Percentiles rank a stretch among this genome's conserved stretches.
phyloP scores from a whole-genome alignment of 2,113 vertebrate genomes.

The Girardinichthys multiradiatus region DNA sequence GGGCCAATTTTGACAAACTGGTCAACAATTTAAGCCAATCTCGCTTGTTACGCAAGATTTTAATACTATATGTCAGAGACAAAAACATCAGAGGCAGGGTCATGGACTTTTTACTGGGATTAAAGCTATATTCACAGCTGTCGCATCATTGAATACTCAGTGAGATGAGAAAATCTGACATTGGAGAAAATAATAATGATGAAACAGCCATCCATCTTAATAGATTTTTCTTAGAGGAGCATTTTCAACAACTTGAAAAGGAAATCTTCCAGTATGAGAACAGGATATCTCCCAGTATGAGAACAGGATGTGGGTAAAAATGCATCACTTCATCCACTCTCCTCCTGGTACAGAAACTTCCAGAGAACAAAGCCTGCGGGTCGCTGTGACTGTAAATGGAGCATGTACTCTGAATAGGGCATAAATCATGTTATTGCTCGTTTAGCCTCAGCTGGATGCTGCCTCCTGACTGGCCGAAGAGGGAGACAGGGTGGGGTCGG shows the following conservation, averaged over 20 bases:
- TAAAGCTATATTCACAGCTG: conserved; percentile 58
- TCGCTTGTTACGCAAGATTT: conserved; percentile 58
- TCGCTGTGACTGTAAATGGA: conserved; percentile 55
- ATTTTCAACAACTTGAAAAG: not conserved
- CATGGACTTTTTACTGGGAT: conserved; percentile 41
- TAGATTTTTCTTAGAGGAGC: not conserved
- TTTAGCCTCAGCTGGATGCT: conserved; percentile 33
- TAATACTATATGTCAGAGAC: conserved; percentile 46
- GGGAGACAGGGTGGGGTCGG: conserved; percentile 55
- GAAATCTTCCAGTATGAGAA: not conserved
- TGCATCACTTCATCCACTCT: conserved; percentile 10
- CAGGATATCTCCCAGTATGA: conserved; percentile 1
- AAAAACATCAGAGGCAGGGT: conserved; percentile 16
- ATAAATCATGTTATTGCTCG: conserved; percentile 68
- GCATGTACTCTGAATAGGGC: conserved; percentile 33
- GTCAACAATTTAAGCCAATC: conserved; percentile 29
- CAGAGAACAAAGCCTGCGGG: conserved; percentile 59
- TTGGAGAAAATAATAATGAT: conserved; percentile 9
- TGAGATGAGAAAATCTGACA: conserved; percentile 22
- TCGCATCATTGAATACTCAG: conserved; percentile 53
- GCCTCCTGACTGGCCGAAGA: conserved; percentile 45
- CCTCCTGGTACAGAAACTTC: conserved; percentile 33
- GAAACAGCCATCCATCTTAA: not conserved
- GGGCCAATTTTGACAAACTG: too few relatives aligned
- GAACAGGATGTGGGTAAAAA: conserved; percentile 21